These are phyloP conservation scores for Rhagonycha fulva DNA, from an alignment of 2,888 invertebrate species.

Conservation along the genomic window DNA sequence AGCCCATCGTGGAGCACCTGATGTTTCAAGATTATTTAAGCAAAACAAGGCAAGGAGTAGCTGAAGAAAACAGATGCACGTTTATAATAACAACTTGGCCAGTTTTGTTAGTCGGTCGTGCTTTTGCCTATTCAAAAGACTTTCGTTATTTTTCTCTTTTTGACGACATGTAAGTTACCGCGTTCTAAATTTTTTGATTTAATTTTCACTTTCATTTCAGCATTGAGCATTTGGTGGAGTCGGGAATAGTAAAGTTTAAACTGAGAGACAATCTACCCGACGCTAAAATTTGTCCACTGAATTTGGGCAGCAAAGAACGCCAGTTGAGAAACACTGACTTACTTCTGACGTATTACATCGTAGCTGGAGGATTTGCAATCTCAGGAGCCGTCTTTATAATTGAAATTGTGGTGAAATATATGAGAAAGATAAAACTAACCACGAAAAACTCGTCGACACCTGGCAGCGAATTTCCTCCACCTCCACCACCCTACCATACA, in stretches of 20 bases:
- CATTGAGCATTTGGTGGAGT: conserved; percentile 65
- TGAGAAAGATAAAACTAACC: not conserved
- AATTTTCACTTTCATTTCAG: conserved; percentile 52
- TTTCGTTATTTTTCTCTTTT: conserved; percentile 62
- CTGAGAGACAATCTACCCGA: conserved; percentile 65
- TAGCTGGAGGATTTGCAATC: conserved; percentile 66
- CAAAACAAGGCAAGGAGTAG: conserved; percentile 57
- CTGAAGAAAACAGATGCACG: conserved; percentile 68
- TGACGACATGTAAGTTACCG: conserved; percentile 64
- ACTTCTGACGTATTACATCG: conserved; percentile 74
- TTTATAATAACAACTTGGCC: conserved; percentile 71
- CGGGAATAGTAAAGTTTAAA: conserved; percentile 70
- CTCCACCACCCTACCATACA: conserved; percentile 71
- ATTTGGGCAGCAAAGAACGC: conserved; percentile 75
- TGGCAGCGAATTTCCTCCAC: conserved; percentile 38
- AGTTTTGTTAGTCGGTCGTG: conserved; percentile 66
- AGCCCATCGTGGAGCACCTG: conserved; percentile 65
- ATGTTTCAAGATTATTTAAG: conserved; percentile 68
- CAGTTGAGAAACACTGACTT: conserved; percentile 73
- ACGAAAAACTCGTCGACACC: not conserved
- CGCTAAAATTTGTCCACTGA: conserved; percentile 75
- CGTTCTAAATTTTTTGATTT: not conserved
- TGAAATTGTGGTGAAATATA: conserved; percentile 56
- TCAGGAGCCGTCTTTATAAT: conserved; percentile 64
- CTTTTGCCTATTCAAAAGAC: conserved; percentile 68